Evolutionary conservation across 92 coral and sea anemone genomes (phyloP), one percentile per base, ranked within the genome.

Genomic region (Blastomussa wellsi): DNA sequence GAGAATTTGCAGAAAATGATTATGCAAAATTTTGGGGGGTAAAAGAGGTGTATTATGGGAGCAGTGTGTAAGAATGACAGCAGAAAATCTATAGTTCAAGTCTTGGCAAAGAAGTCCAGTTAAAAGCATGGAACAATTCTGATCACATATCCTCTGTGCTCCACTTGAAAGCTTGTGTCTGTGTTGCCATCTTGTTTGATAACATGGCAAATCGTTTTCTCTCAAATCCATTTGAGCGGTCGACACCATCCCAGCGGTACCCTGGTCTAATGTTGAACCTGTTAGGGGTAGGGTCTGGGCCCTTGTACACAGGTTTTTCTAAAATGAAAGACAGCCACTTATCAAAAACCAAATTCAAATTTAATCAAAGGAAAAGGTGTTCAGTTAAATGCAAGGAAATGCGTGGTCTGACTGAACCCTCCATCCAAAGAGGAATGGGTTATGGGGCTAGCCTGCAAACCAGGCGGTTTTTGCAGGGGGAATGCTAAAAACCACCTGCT

Each of bases 241-340:
- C 95, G 16, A 94, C 99, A 12, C 99, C 99, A 90, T 97, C 99
- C 99, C 99, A 97, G 7, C 99, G 90, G 87, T 97, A 94, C 10
- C 99, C 99, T 0, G 98, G 99, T 66, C 79, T 91, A 76, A 94
- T 93, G 72, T 88, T 92, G 79, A 97, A 97, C 26, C 99, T 81
- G 91, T 93, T 97, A 0, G 99, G 98, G 35, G 95, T 93, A 14
- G 98, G 98, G 2, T 92, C 92, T 2, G 92, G 97, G 0, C 98
- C 99, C 81, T 81, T 97, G 92, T 96, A 96, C 38, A 86, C 82
- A 14, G 98, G 98, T 72, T 92, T 96, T 41, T 89, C 98, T 96
- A 87, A 9, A 90, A 72, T 71, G 62, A 3, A 66, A 65, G n/a
- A 7, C 42, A 24, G 7, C 47, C 49, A 44, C 5, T 7, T 11